A percentile compares a stretch with the other conserved stretches of the same genome.
These are phyloP conservation scores for Callithrix jacchus DNA, from an alignment of 2,113 vertebrate genomes.

Conservation along the genomic window DNA sequence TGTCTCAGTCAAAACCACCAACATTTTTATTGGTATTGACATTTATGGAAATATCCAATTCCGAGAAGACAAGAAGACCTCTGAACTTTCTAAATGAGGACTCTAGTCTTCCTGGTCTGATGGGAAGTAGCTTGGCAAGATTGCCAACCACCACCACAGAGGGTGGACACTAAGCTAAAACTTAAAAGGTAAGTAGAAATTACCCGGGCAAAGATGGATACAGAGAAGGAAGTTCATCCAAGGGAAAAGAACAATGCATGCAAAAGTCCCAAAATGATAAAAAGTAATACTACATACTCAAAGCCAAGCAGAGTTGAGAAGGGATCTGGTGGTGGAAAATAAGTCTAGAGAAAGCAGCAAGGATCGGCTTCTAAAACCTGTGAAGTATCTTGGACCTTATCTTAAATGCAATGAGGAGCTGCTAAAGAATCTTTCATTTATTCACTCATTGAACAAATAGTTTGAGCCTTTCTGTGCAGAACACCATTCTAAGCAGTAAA, in stretches of 20 bases:
- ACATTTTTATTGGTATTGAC: conserved; percentile 40
- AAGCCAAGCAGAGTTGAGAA: background rate
- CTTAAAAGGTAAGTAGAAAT: background rate
- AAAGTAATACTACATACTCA: background rate
- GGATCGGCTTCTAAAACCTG: too few species aligned
- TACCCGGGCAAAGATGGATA: background rate
- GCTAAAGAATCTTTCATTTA: background rate
- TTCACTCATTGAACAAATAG: background rate
- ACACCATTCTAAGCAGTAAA: background rate
- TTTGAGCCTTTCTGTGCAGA: background rate
- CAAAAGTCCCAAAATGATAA: background rate
- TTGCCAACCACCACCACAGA: background rate
- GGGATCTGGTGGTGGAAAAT: background rate
- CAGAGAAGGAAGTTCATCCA: background rate
- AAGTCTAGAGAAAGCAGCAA: background rate
- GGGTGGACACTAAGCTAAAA: background rate
- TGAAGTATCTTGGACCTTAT: background rate
- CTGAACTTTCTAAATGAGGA: conserved; percentile 44
- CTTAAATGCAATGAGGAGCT: background rate
- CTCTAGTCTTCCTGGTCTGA: background rate
- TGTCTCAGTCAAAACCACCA: conserved; percentile 50
- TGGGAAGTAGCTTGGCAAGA: conserved; percentile 24
- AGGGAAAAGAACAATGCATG: background rate
- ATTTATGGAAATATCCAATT: conserved; percentile 44
- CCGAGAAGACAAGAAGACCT: conserved; percentile 51